Evolutionary conservation across 2,888 invertebrate species (phyloP).

Genomic region (Nomada goodeniana): DNA sequence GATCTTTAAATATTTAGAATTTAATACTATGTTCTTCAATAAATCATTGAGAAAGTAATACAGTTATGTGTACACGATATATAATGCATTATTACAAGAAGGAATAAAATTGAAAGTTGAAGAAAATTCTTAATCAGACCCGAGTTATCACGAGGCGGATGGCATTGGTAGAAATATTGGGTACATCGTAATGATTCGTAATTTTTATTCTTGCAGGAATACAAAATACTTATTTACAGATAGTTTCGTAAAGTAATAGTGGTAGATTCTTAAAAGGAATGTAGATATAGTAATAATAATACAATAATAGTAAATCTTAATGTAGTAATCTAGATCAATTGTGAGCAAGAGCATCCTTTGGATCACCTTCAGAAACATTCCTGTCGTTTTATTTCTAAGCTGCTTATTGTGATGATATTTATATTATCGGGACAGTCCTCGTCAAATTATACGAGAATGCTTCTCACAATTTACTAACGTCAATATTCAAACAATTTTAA

Average conservation of each 20-base stretch:
- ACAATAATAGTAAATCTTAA: conserved; percentile 81
- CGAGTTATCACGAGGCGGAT: background rate
- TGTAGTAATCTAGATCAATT: conserved; percentile 81
- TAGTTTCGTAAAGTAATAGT: conserved; percentile 83
- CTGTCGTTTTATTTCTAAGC: conserved; percentile 69
- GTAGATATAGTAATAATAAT: conserved; percentile 81
- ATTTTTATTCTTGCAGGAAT: conserved; percentile 82
- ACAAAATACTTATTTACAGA: conserved; percentile 84
- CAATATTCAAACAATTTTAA: conserved; percentile 51
- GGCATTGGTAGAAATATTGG: conserved; percentile 6
- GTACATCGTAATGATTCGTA: conserved; percentile 64
- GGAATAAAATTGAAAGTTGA: background rate
- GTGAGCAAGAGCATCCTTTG: conserved; percentile 82
- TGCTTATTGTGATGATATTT: conserved; percentile 66
- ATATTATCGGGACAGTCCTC: conserved; percentile 63
- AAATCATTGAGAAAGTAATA: conserved; percentile 1
- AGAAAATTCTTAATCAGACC: background rate
- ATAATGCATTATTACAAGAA: background rate
- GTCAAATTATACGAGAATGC: conserved; percentile 57
- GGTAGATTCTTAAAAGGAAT: conserved; percentile 83
- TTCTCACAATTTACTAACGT: conserved; percentile 57
- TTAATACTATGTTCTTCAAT: conserved; percentile 11
- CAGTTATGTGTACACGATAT: background rate
- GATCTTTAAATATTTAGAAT: background rate
- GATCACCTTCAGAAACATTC: conserved; percentile 80